Base-by-base conservation (phyloP, 2,113 vertebrate genomes). In the Alosa alosa region DNA sequence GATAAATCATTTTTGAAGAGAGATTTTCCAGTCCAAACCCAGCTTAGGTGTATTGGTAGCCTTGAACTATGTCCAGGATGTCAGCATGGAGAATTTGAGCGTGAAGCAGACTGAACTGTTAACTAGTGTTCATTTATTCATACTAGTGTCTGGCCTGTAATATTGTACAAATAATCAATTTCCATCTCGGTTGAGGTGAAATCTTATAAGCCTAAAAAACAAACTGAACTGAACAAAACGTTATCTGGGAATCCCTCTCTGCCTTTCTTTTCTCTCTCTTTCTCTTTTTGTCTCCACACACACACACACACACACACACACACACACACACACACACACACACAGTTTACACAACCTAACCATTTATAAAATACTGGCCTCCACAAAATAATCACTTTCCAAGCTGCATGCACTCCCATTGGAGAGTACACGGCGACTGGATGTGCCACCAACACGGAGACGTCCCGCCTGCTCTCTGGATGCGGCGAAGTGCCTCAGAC, bases 281-380 rank as follows among this genome's bases (percentile, higher is more conserved):
- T 64, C 57, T 64, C 57, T n/a, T 22, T 22, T n/a, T n/a, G 20
- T n/a, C 22, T 4, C 20, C 60, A 64, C 60, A 64, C 22, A n/a
- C 60, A 64, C 60, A n/a, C 60, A 64, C 60, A 64, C 60, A 64
- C 60, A 64, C 60, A n/a, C 57, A 64, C 57, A 64, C 20, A 22
- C 57, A 64, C 57, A 22, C 57, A 64, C 57, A 64, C 57, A 64
- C 57, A 64, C 57, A 64, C 60, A 64, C 60, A 64, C 22, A n/a
- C 22, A 1, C 57, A 22, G 46, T 47, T 47, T 47, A 4, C 46
- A 47, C 6, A 47, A 8, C 6, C 7, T 4, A 47, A 47, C 46
- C 46, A 47, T 47, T 47, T 47, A 47, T 9, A 47, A 47, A 47
- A 47, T 47, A 47, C 10, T 6, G 46, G 46, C 46, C 46, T 47